These are phyloP conservation scores for Musca domestica DNA, from an alignment of 1,140 invertebrate species.

Conservation along the genomic window DNA sequence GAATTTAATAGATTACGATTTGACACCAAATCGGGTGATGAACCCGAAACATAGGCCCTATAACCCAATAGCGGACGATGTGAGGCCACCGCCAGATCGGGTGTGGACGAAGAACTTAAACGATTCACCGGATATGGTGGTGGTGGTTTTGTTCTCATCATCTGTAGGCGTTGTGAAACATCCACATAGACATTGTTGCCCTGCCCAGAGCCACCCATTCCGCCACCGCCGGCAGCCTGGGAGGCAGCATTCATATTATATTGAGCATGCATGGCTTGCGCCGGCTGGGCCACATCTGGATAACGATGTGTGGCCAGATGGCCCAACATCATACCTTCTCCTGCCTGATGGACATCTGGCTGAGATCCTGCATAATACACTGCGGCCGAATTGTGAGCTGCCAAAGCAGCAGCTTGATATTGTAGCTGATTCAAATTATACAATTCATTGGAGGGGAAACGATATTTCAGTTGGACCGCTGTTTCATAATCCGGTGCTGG, in stretches of 20 bases:
- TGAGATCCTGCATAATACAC: constrained; percentile 49
- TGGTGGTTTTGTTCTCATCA: constrained; percentile 75
- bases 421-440: constrained; percentile 45
- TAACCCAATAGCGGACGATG: constrained; percentile 56
- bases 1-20: constrained; percentile 61
- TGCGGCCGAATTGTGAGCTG: constrained; percentile 34
- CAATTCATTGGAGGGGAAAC: constrained; percentile 54
- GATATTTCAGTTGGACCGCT: constrained; percentile 80
- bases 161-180: constrained; percentile 58
- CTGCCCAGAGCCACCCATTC: constrained; percentile 24
- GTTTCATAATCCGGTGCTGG: constrained; percentile 93
- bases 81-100: constrained; percentile 72
- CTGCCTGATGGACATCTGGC: constrained; percentile 47
- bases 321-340: constrained; percentile 35
- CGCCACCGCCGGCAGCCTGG: neutral
- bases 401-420: constrained; percentile 25
- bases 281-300: constrained; percentile 65
- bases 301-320: constrained; percentile 48
- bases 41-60: constrained; percentile 66
- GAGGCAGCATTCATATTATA: constrained; percentile 34
- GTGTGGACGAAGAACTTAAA: constrained; percentile 74
- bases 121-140: constrained; percentile 76
- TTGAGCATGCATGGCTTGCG: constrained; percentile 44
- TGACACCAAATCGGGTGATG: constrained; percentile 75
- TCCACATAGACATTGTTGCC: constrained; percentile 29